Evolutionary conservation across 1,140 invertebrate genomes (phyloP).

Genomic region (Zaprionus ornatus): DNA sequence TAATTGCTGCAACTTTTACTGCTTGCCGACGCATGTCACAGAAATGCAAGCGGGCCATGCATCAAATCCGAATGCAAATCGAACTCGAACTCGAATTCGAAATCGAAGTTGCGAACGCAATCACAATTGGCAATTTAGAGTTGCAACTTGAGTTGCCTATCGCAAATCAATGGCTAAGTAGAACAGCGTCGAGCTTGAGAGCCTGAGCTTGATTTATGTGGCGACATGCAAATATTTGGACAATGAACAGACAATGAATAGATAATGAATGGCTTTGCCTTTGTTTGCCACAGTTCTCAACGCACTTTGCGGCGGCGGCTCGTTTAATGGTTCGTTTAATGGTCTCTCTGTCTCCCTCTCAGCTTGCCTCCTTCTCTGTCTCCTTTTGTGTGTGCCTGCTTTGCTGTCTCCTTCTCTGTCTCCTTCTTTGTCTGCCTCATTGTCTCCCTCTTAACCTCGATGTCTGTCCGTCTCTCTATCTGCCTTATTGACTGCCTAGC

Average conservation of each 20-base stretch:
- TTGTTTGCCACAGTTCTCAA: slow-evolving; percentile 7
- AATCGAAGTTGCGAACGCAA: slow-evolving; percentile 7
- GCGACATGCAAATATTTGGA: slow-evolving; percentile 71
- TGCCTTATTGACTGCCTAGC: too few relatives aligned
- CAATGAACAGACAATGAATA: too few relatives aligned
- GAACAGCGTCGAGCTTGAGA: slow-evolving; percentile 46
- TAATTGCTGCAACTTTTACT: slow-evolving; percentile 56
- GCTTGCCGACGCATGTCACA: slow-evolving; percentile 63
- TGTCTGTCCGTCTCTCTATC: neutral
- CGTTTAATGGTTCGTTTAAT: slow-evolving; percentile 68
- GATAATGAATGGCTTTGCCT: slow-evolving; percentile 38
- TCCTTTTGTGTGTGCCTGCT: neutral
- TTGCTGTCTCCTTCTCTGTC: neutral
- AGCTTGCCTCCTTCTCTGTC: neutral
- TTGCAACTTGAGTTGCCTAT: neutral
- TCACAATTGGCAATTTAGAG: neutral
- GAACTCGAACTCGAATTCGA: slow-evolving; percentile 17
- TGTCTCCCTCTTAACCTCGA: neutral
- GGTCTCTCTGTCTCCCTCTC: neutral
- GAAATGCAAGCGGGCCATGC: slow-evolving; percentile 32
- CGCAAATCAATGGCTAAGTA: slow-evolving; percentile 49
- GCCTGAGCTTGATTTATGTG: slow-evolving; percentile 73
- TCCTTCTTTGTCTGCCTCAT: too few relatives aligned
- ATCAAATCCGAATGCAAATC: slow-evolving; percentile 12
- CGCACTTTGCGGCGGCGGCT: slow-evolving; percentile 16